Base-by-base conservation (phyloP, 2,797 vertebrate genomes). In the Rhincodon typus region DNA sequence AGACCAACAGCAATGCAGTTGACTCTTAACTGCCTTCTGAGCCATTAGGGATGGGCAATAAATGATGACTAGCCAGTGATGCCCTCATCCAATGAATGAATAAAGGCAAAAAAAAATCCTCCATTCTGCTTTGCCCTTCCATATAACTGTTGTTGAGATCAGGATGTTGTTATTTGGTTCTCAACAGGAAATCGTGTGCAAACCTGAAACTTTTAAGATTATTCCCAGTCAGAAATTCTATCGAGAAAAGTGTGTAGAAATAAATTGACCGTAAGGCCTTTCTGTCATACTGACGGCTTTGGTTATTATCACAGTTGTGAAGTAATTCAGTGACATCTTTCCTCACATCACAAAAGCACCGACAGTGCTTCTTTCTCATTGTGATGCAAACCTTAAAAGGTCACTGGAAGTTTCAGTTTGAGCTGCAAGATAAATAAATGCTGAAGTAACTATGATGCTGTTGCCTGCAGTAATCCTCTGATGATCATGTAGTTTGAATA, bases 321-420 rank as follows among this genome's bases (percentile, higher is more conserved):
- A 46, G 38, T 72, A 50, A 94, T 50, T 50, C 94, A 94, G 69
- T 53, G 94, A 94, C 94, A 94, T 42, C 25, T 94, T 74, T 94
- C 46, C 46, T 53, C 69, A 72, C 27, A 72, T 94, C 46, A 74
- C 94, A 74, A 74, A 94, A 74, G 42, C 69, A 50, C 69, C 74
- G 94, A 7, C 74, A 25, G 94, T 42, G 15, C 27, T 53, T 94
- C 42, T 72, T 94, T 72, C 66, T 53, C 42, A 50, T 50, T 94
- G 25, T 94, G 67, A 94, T 74, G 42, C 46, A 94, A 74, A 21
- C 69, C 27, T 94, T 74, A 67, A 74, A 74, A 74, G 94, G 69
- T 94, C 69, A 74, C 94, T 72, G 69, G 25, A 72, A 94, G 69
- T 46, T 93, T 38, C 62, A 67, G 62, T 67, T 93, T 93, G 57